Evolutionary conservation across 2,888 invertebrate genomes (phyloP).

Genomic region (Halictus ligatus): DNA sequence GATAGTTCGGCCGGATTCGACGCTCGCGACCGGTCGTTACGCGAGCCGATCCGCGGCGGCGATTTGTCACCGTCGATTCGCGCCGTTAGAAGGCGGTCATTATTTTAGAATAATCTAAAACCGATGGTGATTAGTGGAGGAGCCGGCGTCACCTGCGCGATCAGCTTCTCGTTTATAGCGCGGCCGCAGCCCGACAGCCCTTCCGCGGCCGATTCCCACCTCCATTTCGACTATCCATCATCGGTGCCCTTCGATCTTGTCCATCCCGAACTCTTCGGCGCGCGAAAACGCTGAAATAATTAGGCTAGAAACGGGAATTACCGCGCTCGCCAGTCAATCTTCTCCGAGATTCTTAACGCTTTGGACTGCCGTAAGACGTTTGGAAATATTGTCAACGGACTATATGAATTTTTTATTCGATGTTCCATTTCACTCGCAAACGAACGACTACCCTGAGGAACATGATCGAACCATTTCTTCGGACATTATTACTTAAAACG

Average conservation of each 20-base stretch:
- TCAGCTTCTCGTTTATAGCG: slow-evolving; percentile 75
- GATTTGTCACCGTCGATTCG: slow-evolving; percentile 77
- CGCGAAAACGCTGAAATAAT: neutral
- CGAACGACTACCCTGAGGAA: neutral
- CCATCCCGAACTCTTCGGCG: neutral
- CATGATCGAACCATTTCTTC: no score
- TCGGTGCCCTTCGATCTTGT: slow-evolving; percentile 59
- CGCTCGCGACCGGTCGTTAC: slow-evolving; percentile 42
- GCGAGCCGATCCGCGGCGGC: slow-evolving; percentile 49
- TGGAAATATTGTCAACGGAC: no score
- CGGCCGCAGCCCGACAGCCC: slow-evolving; percentile 49
- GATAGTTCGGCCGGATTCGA: slow-evolving; percentile 6
- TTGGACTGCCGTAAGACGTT: neutral
- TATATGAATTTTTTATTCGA: neutral
- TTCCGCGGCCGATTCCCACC: slow-evolving; percentile 49
- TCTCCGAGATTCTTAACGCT: neutral
- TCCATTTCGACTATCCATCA: slow-evolving; percentile 79
- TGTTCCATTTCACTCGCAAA: neutral
- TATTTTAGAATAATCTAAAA: slow-evolving; percentile 84
- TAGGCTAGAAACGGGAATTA: neutral
- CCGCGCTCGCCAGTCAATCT: neutral
- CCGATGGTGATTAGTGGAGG: slow-evolving; percentile 84
- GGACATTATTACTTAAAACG: neutral
- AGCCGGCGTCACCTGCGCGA: slow-evolving; percentile 80
- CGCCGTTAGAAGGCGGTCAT: slow-evolving; percentile 79